phyloP scores from a whole-genome alignment of 2,888 invertebrate species.

The Anaspis maculata region DNA sequence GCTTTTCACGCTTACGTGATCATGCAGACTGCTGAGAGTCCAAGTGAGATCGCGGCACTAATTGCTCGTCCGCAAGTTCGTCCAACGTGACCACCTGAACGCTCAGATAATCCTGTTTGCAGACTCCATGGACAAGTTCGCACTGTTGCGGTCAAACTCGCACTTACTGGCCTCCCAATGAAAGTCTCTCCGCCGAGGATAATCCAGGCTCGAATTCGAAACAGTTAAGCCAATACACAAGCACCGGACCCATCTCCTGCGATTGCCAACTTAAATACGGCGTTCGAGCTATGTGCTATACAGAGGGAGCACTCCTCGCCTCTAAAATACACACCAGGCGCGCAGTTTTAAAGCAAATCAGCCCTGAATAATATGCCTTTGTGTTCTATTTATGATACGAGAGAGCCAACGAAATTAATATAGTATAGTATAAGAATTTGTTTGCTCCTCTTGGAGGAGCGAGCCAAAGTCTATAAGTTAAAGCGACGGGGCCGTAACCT shows the following conservation, averaged over 20 bases:
- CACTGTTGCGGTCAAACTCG: constrained; percentile 17
- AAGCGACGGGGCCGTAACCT: too few species aligned
- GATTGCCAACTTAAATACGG: constrained; percentile 22
- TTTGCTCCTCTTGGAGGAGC: constrained; percentile 12
- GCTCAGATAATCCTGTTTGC: constrained; percentile 28
- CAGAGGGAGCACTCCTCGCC: constrained; percentile 20
- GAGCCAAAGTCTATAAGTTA: constrained; percentile 8
- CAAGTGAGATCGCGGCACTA: too few species aligned
- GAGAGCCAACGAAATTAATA: constrained; percentile 19
- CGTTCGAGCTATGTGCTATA: too few species aligned
- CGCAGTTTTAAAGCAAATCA: constrained; percentile 20
- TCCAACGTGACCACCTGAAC: constrained; percentile 27
- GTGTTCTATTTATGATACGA: constrained; percentile 19
- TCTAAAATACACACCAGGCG: constrained; percentile 18
- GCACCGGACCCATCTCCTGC: constrained; percentile 19
- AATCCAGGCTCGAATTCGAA: constrained; percentile 25
- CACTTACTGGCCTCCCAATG: constrained; percentile 11
- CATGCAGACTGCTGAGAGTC: too few species aligned
- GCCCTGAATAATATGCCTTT: constrained; percentile 15
- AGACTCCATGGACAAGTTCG: constrained; percentile 19
- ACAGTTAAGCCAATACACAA: constrained; percentile 33
- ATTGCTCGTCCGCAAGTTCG: neutral
- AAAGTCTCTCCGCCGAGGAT: constrained; percentile 16
- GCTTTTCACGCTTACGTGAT: too few species aligned
- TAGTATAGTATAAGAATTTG: constrained; percentile 19